Evolutionary conservation across 2,113 vertebrate species (phyloP), one percentile per base, ranked within the genome.

Genomic region (Turdus rufiventris): DNA sequence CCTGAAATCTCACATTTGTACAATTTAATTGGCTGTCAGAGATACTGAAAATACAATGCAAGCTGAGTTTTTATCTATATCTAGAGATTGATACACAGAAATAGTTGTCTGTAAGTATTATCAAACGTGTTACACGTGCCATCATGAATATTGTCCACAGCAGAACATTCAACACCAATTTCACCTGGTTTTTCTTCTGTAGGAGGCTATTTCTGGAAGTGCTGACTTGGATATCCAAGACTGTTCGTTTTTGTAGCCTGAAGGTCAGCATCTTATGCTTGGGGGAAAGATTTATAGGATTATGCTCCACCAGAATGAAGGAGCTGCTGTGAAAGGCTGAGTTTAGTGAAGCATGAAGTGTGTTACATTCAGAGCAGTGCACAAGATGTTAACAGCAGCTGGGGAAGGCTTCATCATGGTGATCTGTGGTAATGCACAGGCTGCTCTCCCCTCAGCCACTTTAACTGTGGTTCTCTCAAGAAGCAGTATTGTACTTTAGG

Each of bases 191-290:
- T 76, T 85, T 26, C 50, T 48, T 48, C 56, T 75, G 24, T 43
- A 19, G 45, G n/a, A 63, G 67, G 13, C 40, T 76, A 5, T 84
- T 85, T 34, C 25, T 91, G 54, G 28, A 81, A 73, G 60, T 71
- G 75, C 58, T 85, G 87, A 70, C 75, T 77, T 91, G 67, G 24
- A 31, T 79, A 62, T 26, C 67, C 51, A 36, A 62, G 65, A 36
- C 15, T n/a, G 13, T 61, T 80, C 36, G 68, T 60, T 91, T 92
- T 33, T 21, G 24, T 82, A 91, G 74, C 65, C 71, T 84, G 87
- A 86, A 91, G 89, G 92, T 96, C 97, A 91, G 54, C 48, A 38
- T n/a, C 42, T 54, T 54, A 12, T 73, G 74, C 73, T 85, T 13
- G 1, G 47, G 62, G 78, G 18, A 84, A 86, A 89, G 91, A 91